phyloP scores from a whole-genome alignment of 2,113 vertebrate genomes.

The Potamarius usumacintae region DNA sequence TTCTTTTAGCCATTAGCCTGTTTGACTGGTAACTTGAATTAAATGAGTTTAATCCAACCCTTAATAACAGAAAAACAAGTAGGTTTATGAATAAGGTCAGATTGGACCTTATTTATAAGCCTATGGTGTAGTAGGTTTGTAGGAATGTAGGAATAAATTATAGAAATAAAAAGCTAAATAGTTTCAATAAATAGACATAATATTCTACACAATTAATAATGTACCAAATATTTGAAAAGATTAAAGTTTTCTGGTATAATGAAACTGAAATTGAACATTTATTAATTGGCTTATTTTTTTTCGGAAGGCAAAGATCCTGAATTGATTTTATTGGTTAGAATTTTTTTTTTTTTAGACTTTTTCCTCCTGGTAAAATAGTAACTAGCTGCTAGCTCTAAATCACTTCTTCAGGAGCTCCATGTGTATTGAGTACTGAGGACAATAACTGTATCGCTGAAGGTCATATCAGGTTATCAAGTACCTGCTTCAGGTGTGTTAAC shows the following conservation, averaged over 20 bases:
- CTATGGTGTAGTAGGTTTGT: not conserved
- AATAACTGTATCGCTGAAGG: not conserved
- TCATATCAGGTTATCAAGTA: not conserved
- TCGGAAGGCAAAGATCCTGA: not conserved
- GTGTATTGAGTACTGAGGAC: not conserved
- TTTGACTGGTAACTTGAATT: not conserved
- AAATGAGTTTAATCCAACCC: not conserved
- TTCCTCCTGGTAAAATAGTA: not conserved
- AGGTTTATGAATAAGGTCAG: not conserved
- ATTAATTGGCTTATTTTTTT: not conserved
- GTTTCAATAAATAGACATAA: not conserved
- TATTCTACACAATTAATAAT: not conserved
- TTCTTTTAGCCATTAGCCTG: not conserved
- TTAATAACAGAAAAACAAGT: not conserved
- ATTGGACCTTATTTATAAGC: not conserved
- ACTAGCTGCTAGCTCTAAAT: not conserved
- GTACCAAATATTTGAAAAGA: not conserved
- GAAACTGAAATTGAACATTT: not conserved
- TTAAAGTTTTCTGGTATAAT: not conserved
- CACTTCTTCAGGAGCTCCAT: not conserved
- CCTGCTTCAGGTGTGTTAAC: not conserved
- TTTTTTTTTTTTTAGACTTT: not conserved
- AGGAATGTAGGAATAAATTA: no score
- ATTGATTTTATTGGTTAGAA: not conserved
- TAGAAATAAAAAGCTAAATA: not conserved